phyloP scores from a whole-genome alignment of 2,113 vertebrate species.

The Ctenomys sociabilis region DNA sequence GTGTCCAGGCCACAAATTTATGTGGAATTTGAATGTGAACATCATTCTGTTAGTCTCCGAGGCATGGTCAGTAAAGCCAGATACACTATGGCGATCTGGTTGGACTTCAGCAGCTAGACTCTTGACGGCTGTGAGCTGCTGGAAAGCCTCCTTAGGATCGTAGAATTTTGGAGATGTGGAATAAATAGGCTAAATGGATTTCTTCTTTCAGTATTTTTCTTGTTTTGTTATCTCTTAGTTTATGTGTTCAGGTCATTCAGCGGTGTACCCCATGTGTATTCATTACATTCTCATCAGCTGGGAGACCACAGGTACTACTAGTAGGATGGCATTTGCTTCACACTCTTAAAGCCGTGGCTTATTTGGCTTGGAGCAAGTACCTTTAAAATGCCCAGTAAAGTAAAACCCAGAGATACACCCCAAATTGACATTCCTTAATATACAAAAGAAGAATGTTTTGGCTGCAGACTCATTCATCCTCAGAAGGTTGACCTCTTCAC shows the following conservation, averaged over 20 bases:
- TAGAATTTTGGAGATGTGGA: neutral
- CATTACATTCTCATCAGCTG: neutral
- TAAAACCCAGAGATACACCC: neutral
- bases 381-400: neutral
- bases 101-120: neutral
- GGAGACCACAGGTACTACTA: neutral
- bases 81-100: neutral
- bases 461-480: neutral
- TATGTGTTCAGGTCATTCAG: neutral
- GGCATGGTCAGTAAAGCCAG: neutral
- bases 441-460: neutral
- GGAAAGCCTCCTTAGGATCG: neutral
- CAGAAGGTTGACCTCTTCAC: neutral
- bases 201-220: neutral
- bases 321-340: neutral
- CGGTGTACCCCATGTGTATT: fast-evolving
- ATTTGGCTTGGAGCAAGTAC: neutral
- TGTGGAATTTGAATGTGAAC: neutral
- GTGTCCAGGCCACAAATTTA: neutral
- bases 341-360: neutral
- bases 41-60: neutral
- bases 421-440: neutral
- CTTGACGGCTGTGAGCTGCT: neutral
- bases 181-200: neutral
- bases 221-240: neutral